phyloP scores from a whole-genome alignment of 2,113 vertebrate species.

The Aix galericulata region DNA sequence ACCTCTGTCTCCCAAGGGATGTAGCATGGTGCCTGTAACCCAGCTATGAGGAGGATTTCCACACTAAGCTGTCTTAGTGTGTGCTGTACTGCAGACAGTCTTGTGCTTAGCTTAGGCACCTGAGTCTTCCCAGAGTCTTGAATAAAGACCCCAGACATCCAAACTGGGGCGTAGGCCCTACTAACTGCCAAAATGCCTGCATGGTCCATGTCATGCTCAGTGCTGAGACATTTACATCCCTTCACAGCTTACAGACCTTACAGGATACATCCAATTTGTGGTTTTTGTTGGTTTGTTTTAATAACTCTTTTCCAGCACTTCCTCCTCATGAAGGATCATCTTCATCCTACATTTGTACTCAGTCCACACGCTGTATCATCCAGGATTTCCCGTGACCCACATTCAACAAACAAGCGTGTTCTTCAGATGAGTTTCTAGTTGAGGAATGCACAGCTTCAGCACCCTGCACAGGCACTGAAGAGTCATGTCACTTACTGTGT shows the following conservation, averaged over 20 bases:
- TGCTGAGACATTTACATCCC: neutral
- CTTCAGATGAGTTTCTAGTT: neutral
- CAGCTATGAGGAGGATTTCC: neutral
- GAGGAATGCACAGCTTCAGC: neutral
- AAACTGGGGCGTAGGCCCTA: neutral
- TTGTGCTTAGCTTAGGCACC: neutral
- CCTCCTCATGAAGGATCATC: neutral
- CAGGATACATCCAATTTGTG: neutral
- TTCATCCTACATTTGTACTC: neutral
- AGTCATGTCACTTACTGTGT: neutral
- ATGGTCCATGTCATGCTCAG: neutral
- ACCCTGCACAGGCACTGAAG: neutral
- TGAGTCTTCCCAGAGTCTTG: neutral
- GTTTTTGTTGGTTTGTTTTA: neutral
- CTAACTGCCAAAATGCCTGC: neutral
- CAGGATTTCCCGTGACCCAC: neutral
- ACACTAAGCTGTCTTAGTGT: neutral
- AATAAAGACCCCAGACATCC: neutral
- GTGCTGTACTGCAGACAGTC: neutral
- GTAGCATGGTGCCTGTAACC: neutral
- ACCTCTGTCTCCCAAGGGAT: neutral
- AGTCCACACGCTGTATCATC: neutral
- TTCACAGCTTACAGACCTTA: neutral
- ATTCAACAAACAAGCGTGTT: neutral
- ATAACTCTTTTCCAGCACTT: neutral